Conservation (phyloP, 2,113 vertebrate species). For the Anolis sagrei region DNA sequence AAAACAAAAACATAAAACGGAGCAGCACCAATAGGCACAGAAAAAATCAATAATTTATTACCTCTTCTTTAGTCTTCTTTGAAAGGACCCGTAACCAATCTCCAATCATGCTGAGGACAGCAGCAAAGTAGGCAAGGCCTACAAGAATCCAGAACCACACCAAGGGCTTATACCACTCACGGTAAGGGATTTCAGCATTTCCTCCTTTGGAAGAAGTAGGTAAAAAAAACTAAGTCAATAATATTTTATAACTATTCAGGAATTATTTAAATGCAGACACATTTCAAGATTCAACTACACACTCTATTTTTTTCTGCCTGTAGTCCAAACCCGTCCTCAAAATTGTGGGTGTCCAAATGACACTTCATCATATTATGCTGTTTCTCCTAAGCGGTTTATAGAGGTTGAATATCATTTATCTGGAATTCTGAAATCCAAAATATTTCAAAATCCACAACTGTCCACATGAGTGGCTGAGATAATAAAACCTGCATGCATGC, state of each 20-base stretch:
- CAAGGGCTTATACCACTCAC: conserved; percentile 93
- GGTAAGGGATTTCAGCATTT: conserved; percentile 87
- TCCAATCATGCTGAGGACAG: conserved; percentile 97
- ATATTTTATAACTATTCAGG: neutral
- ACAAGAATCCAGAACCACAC: conserved; percentile 98
- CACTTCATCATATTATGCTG: neutral
- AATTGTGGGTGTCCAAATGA: neutral
- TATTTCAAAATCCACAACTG: too few species aligned
- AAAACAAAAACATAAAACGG: neutral
- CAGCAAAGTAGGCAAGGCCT: conserved; percentile 94
- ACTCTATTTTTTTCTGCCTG: neutral
- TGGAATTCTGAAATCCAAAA: too few species aligned
- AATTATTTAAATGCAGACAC: conserved; percentile 19
- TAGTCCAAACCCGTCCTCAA: neutral
- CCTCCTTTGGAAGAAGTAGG: conserved; percentile 79
- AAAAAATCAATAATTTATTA: conserved; percentile 63
- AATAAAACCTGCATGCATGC: too few species aligned
- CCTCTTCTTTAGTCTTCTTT: conserved; percentile 96
- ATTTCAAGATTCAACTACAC: neutral
- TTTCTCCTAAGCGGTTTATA: neutral
- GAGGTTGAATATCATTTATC: neutral
- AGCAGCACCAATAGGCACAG: neutral
- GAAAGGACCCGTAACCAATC: conserved; percentile 93
- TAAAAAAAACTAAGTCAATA: conserved; percentile 35
- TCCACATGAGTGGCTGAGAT: too few species aligned